phyloP scores from a whole-genome alignment of 2,888 invertebrate genomes.

The Mesorhabditis spiculigera region DNA sequence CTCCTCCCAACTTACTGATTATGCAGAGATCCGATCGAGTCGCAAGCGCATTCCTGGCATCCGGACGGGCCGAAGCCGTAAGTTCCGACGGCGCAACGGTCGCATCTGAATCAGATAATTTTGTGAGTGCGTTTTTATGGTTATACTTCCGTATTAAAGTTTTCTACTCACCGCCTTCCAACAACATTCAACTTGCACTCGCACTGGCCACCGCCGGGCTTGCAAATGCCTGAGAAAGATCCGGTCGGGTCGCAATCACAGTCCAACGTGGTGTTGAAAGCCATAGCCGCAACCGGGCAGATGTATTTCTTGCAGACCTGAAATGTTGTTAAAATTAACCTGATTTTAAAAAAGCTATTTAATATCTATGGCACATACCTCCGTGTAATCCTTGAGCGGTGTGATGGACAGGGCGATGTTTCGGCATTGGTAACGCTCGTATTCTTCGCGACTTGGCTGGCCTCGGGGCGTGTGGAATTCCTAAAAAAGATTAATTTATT shows the following conservation, averaged over 20 bases:
- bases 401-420: conserved; percentile 59
- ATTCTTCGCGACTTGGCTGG: conserved; percentile 59
- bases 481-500: too few species aligned
- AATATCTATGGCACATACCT: conserved; percentile 11
- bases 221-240: conserved; percentile 82
- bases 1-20: conserved; percentile 74
- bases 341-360: conserved; percentile 20
- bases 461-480: conserved; percentile 34
- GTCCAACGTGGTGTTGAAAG: conserved; percentile 58
- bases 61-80: conserved; percentile 93
- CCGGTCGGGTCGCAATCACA: conserved; percentile 94
- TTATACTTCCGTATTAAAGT: neutral
- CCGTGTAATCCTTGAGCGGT: conserved; percentile 31
- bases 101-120: conserved; percentile 67
- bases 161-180: conserved; percentile 68
- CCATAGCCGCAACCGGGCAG: conserved; percentile 52
- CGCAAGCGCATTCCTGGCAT: conserved; percentile 91
- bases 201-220: conserved; percentile 77
- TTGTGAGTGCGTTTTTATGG: neutral
- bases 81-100: conserved; percentile 86
- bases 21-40: conserved; percentile 86
- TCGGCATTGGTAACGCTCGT: conserved; percentile 61
- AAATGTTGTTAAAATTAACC: conserved; percentile 13
- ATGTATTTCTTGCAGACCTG: conserved; percentile 44
- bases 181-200: conserved; percentile 83